Conservation (phyloP, 2,113 vertebrate genomes). For the Atrichornis clamosus region DNA sequence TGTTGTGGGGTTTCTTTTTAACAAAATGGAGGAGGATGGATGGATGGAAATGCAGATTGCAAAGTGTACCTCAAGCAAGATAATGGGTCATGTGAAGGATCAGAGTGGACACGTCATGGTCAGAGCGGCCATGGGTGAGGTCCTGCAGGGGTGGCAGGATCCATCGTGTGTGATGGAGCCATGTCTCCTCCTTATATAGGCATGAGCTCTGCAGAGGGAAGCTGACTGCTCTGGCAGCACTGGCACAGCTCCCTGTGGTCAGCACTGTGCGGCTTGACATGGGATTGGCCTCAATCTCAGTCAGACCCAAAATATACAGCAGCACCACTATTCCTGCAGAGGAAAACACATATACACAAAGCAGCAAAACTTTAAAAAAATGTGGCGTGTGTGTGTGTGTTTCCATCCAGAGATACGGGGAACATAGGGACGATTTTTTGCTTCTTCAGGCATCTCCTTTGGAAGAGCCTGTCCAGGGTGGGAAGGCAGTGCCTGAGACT, state of each 20-base stretch:
- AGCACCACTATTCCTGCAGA: background rate
- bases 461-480: background rate
- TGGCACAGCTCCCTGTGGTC: too few species aligned
- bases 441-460: background rate
- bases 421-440: background rate
- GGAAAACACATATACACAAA: background rate
- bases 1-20: background rate
- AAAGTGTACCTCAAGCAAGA: background rate
- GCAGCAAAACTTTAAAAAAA: background rate
- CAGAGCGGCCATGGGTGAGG: background rate
- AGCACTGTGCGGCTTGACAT: rapidly evolving
- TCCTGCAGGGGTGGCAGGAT: background rate
- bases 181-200: background rate
- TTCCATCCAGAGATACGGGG: rapidly evolving
- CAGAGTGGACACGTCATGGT: background rate
- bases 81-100: background rate
- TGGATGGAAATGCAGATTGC: background rate
- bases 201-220: background rate
- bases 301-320: background rate
- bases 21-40: rapidly evolving
- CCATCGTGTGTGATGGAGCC: background rate
- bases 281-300: background rate
- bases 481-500: rapidly evolving
- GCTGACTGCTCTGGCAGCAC: background rate
- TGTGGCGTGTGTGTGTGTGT: rapidly evolving